phyloP scores from a whole-genome alignment of 2,797 vertebrate genomes.

The Cyclura pinguis region DNA sequence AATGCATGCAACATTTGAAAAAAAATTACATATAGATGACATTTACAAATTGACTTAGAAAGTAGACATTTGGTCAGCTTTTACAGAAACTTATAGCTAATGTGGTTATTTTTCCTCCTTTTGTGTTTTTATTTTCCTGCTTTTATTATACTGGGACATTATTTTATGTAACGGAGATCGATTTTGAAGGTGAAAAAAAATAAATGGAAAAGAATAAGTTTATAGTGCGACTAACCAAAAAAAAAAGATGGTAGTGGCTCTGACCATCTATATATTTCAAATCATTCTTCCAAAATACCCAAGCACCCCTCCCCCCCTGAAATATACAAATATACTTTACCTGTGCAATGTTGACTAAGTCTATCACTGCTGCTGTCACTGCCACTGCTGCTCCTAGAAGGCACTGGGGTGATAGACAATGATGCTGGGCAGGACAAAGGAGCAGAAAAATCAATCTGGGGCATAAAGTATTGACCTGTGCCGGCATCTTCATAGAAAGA shows the following conservation, averaged over 20 bases:
- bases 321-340: constrained; percentile 71
- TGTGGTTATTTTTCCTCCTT: too few relatives aligned
- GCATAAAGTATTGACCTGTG: constrained; percentile 72
- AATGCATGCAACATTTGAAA: too few relatives aligned
- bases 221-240: too few relatives aligned
- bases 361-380: constrained; percentile 90
- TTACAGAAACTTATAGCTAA: too few relatives aligned
- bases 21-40: neutral
- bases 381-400: constrained; percentile 86
- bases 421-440: constrained; percentile 90
- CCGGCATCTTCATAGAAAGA: constrained; percentile 76
- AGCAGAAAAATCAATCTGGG: constrained; percentile 80
- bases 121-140: too few relatives aligned
- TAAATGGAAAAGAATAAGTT: too few relatives aligned
- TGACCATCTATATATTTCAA: neutral
- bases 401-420: constrained; percentile 88
- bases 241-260: neutral
- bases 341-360: constrained; percentile 85
- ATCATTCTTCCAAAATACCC: neutral
- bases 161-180: too few relatives aligned
- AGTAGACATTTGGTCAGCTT: too few relatives aligned
- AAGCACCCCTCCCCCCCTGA: too few relatives aligned
- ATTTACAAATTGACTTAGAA: neutral
- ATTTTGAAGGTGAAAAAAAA: too few relatives aligned
- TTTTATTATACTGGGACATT: too few relatives aligned